A percentile compares a stretch with the other conserved stretches of the same genome.
These are phyloP conservation scores for Piprites chloris DNA, from an alignment of 2,113 vertebrate genomes.

Conservation along the genomic window DNA sequence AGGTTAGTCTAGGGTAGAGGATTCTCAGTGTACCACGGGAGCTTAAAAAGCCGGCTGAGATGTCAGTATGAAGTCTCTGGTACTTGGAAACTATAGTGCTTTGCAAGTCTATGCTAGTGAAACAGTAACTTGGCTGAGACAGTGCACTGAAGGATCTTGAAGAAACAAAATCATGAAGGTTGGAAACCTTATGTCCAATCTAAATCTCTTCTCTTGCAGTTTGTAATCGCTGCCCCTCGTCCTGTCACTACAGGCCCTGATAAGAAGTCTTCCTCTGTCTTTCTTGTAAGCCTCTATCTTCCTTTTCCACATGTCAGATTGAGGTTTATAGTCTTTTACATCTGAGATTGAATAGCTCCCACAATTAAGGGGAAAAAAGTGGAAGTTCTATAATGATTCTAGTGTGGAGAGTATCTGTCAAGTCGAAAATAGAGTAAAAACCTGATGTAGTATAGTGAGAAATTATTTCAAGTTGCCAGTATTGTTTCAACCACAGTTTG, in stretches of 20 bases:
- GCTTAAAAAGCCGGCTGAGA: neutral
- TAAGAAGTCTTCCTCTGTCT: neutral
- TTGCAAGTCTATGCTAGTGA: neutral
- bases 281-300: neutral
- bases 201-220: neutral
- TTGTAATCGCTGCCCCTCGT: neutral
- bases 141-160: neutral
- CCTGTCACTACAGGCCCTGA: neutral
- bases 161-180: neutral
- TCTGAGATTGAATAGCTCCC: neutral
- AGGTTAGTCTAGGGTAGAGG: neutral
- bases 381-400: neutral
- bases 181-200: neutral
- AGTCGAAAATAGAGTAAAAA: neutral
- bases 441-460: neutral
- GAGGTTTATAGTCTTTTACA: neutral
- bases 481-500: neutral
- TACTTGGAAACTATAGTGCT: neutral
- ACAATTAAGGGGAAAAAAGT: neutral
- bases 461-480: neutral
- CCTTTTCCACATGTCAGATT: neutral
- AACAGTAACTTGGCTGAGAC: neutral
- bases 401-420: neutral
- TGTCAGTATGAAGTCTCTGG: neutral
- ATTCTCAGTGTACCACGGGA: fast-evolving